Percentiles rank a stretch among this genome's conserved stretches.
phyloP scores from a whole-genome alignment of 1,140 invertebrate species.

The Calephelis virginiensis region DNA sequence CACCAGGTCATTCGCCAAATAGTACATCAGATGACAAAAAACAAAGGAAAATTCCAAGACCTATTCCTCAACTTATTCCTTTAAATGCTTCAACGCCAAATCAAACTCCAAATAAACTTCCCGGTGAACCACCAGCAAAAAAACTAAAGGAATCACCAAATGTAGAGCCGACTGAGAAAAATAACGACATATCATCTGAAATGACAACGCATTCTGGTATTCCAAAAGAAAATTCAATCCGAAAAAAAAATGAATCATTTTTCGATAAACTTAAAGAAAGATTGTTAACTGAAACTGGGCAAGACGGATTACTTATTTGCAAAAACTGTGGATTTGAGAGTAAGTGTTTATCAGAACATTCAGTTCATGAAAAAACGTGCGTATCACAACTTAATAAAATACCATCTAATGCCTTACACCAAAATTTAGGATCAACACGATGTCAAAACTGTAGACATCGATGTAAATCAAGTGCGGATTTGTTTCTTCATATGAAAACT shows the following conservation, averaged over 20 bases:
- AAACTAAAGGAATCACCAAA: constrained; percentile 57
- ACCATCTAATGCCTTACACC: constrained; percentile 49
- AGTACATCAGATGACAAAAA: constrained; percentile 47
- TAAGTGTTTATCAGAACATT: constrained; percentile 90
- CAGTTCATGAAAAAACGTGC: constrained; percentile 86
- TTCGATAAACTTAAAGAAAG: constrained; percentile 90
- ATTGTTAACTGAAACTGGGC: constrained; percentile 78
- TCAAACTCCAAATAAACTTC: constrained; percentile 42
- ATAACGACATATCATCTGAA: constrained; percentile 49
- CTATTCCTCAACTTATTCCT: constrained; percentile 86
- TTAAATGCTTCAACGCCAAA: constrained; percentile 73
- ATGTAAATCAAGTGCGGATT: constrained; percentile 89
- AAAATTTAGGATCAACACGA: constrained; percentile 84
- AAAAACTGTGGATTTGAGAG: constrained; percentile 87
- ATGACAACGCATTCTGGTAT: constrained; percentile 49
- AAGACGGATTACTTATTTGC: constrained; percentile 83
- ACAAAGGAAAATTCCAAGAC: constrained; percentile 79
- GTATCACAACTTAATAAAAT: constrained; percentile 47
- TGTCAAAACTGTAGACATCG: constrained; percentile 91
- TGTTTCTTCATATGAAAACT: constrained; percentile 85
- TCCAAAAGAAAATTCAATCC: constrained; percentile 47
- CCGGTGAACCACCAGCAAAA: constrained; percentile 61
- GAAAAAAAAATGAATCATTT: constrained; percentile 87
- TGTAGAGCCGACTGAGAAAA: constrained; percentile 35
- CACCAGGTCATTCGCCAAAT: constrained; percentile 25